Evolutionary conservation across 1,140 invertebrate genomes (phyloP), one percentile per base, ranked within the genome.

Genomic region (Anoplophora glabripennis): DNA sequence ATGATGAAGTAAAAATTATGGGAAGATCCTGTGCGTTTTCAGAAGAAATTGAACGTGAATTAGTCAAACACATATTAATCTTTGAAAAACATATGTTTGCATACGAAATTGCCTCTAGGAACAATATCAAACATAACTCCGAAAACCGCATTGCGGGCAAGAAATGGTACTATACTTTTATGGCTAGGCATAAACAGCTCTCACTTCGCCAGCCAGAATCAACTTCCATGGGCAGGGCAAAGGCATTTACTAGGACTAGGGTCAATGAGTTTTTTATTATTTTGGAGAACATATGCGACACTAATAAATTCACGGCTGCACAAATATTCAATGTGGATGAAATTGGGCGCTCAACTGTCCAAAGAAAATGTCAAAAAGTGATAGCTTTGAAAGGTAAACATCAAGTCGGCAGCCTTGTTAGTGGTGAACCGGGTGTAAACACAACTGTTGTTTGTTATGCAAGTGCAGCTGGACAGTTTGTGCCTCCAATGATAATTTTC

Each of bases 281-380:
- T 15, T 59, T 61, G 48, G 63, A 71, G 57, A 59, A 56, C 38
- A 49, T 62, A 37, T 34, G 17, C 7, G 54, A 66, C 47, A 17
- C 40, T 48, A 52, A 68, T 53, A 28, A 53, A 41, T 49, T 68
- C 45, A 56, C 45, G 53, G 49, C 71, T 12, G 58, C 59, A 17
- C 55, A 67, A 48, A 76, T 79, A 14, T 80, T 68, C 46, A 80
- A 79, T 59, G 63, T 72, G 8, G 75, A 76, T 49, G 73, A 76
- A 53, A 68, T 62, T 37, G 73, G 71, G 4, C 51, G 33, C 47
- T 51, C 45, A 7, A 61, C 53, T 8, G 55, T 61, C 12, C 36
- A 38, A 57, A 61, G 33, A 14, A 57, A 46, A 42, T 46, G 40
- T 55, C 40, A 49, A 14, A 61, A 52, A 17, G 28, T 60, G 1